phyloP scores from a whole-genome alignment of 2,113 vertebrate genomes.

The Pollimyrus isidori region DNA sequence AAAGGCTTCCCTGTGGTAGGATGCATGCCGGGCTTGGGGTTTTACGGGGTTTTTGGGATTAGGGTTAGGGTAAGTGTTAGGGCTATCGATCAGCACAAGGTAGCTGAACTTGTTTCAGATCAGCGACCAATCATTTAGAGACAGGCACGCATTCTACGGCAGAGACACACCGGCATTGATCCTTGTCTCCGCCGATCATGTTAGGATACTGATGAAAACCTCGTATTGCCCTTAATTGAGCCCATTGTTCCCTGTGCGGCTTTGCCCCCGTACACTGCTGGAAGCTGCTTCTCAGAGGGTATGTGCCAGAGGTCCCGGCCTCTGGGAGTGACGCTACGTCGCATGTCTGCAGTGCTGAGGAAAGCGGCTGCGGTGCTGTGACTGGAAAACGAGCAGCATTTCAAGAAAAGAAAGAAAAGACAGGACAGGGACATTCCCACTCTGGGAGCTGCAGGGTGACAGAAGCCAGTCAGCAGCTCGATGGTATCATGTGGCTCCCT shows the following conservation, averaged over 20 bases:
- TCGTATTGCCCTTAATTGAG: neutral
- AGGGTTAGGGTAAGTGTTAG: too few relatives aligned
- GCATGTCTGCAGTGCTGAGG: slow-evolving; percentile 37
- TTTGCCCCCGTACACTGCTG: neutral
- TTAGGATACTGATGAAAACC: neutral
- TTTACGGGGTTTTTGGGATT: too few relatives aligned
- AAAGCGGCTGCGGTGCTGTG: slow-evolving; percentile 28
- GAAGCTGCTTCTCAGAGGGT: neutral
- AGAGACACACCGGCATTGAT: neutral
- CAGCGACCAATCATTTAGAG: too few relatives aligned
- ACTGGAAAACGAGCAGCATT: slow-evolving; percentile 29
- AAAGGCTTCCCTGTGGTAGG: too few relatives aligned
- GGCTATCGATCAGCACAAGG: too few relatives aligned
- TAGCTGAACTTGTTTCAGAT: too few relatives aligned
- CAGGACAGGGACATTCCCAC: slow-evolving; percentile 16
- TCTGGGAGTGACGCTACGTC: slow-evolving; percentile 21
- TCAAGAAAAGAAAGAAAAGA: slow-evolving; percentile 25
- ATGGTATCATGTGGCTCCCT: neutral
- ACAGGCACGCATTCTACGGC: too few relatives aligned
- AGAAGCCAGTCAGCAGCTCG: slow-evolving; percentile 24
- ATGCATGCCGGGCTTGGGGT: too few relatives aligned
- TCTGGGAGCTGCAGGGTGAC: neutral
- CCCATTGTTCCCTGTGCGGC: neutral
- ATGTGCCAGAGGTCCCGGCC: neutral
- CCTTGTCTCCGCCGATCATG: neutral